Conservation (phyloP, 2,797 vertebrate species). For the Lindbergichthys nudifrons region DNA sequence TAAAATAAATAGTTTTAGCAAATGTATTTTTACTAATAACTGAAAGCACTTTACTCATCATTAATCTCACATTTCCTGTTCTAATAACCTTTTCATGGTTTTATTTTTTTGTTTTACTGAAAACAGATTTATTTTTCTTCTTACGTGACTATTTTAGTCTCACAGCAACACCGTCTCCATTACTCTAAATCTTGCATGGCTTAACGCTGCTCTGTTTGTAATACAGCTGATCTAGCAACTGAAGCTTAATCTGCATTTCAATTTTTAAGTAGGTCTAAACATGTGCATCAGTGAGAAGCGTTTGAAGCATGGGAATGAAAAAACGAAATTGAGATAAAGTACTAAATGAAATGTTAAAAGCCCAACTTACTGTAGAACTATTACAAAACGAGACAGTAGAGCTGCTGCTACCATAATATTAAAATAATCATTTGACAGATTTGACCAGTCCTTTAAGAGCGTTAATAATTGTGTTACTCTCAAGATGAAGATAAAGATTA, state of each 20-base stretch:
- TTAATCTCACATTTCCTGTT: neutral
- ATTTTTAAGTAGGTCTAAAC: slow-evolving; percentile 21
- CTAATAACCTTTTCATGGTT: neutral
- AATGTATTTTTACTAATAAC: slow-evolving; percentile 21
- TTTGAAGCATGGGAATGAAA: slow-evolving; percentile 5
- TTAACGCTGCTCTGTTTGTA: slow-evolving; percentile 15
- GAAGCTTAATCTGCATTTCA: slow-evolving; percentile 34
- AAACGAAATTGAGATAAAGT: slow-evolving; percentile 23
- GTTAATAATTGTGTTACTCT: slow-evolving; percentile 29
- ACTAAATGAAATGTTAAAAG: slow-evolving; percentile 51
- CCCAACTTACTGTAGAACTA: slow-evolving; percentile 38
- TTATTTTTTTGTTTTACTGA: slow-evolving; percentile 5
- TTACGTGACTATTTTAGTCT: slow-evolving; percentile 2
- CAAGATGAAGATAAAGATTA: slow-evolving; percentile 35
- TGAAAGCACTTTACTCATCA: slow-evolving; percentile 10
- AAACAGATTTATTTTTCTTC: neutral
- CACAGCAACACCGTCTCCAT: neutral
- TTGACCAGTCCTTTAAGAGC: slow-evolving; percentile 29
- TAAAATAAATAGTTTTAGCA: neutral
- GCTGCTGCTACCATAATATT: slow-evolving; percentile 44
- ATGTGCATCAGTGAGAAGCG: slow-evolving; percentile 21
- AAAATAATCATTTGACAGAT: slow-evolving; percentile 53
- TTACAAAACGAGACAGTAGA: slow-evolving; percentile 40
- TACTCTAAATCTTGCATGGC: slow-evolving; percentile 6
- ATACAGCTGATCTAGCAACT: slow-evolving; percentile 9